These are phyloP conservation scores for Hoplodrina blanda DNA, from an alignment of 2,888 invertebrate genomes.

Conservation along the genomic window DNA sequence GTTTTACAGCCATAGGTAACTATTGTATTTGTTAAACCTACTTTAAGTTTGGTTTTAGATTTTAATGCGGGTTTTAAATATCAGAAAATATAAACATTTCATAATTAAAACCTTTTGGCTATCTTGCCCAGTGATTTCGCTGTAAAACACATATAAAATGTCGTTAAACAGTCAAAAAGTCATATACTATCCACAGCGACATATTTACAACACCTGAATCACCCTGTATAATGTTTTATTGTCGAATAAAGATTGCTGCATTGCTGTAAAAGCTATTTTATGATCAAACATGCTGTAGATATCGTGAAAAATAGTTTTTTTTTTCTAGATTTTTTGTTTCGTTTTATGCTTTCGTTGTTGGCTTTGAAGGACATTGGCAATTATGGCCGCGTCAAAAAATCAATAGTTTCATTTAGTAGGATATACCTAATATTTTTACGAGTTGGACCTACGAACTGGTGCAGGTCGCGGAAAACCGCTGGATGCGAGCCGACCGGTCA, in stretches of 20 bases:
- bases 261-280: conserved; percentile 55
- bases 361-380: too few species aligned
- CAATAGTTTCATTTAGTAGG: too few species aligned
- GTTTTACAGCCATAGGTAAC: too few species aligned
- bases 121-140: conserved; percentile 1
- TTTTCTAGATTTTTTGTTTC: neutral
- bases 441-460: too few species aligned
- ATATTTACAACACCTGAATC: conserved; percentile 55
- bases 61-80: too few species aligned
- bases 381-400: too few species aligned
- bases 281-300: conserved; percentile 32
- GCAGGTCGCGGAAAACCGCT: too few species aligned
- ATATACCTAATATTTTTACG: neutral
- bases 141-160: conserved; percentile 25
- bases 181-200: conserved; percentile 28
- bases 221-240: conserved; percentile 50
- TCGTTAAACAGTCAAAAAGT: conserved; percentile 30
- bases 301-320: conserved; percentile 5
- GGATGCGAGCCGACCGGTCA: too few species aligned
- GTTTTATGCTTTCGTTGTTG: neutral
- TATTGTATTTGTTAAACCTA: too few species aligned
- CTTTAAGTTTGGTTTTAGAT: too few species aligned
- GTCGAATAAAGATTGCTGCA: conserved; percentile 55
- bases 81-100: conserved; percentile 1
- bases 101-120: conserved; percentile 17